Conservation (phyloP, 2,113 vertebrate genomes). For the Oreochromis spilurus region DNA sequence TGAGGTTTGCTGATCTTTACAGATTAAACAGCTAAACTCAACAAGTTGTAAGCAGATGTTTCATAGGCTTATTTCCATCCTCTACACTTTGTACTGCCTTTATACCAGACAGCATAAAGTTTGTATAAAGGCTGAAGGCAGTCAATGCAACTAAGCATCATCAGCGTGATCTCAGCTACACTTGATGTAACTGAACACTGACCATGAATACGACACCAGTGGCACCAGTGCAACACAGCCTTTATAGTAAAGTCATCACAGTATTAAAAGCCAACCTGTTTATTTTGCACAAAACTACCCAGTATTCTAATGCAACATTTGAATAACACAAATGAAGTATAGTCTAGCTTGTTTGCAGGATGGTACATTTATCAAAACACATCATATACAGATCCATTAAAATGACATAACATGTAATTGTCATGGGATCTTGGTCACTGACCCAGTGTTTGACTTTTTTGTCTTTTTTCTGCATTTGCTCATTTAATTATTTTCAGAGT, state of each 20-base stretch:
- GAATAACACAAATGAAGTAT: not conserved
- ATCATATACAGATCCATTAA: too few species aligned
- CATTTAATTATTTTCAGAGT: too few species aligned
- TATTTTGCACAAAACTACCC: not conserved
- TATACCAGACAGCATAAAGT: not conserved
- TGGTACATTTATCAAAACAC: too few species aligned
- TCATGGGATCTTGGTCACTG: too few species aligned
- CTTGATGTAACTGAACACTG: not conserved
- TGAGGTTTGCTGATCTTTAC: not conserved
- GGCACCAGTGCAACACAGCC: not conserved
- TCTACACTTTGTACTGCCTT: not conserved
- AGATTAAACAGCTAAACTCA: not conserved
- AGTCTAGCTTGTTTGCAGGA: not conserved
- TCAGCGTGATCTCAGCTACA: not conserved
- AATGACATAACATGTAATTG: too few species aligned
- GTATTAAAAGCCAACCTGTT: not conserved
- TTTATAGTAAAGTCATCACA: not conserved
- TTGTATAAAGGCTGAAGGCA: not conserved
- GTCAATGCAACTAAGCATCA: not conserved
- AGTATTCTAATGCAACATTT: not conserved
- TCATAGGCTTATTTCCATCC: not conserved
- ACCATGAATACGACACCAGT: not conserved
- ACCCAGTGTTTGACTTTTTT: too few species aligned
- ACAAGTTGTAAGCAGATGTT: accelerated
- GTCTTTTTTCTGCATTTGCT: too few species aligned